Base-by-base conservation (phyloP, 2,888 invertebrate genomes). In the Caenorhabditis auriculariae region DNA sequence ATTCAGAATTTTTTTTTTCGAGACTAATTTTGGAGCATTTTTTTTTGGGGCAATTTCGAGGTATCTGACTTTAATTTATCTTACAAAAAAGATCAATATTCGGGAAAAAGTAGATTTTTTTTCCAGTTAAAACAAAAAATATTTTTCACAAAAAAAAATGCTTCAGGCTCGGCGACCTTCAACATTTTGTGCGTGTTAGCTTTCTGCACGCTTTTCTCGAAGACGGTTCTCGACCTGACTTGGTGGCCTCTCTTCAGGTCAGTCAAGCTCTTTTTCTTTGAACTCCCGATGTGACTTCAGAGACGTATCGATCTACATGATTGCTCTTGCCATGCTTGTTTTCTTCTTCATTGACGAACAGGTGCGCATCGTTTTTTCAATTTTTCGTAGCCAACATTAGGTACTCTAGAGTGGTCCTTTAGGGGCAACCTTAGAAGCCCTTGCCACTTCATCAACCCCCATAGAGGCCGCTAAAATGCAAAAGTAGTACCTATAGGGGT, bases 151-250 rank as follows among this genome's bases (percentile, higher is more conserved):
- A n/a, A n/a, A n/a, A 17, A 7, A 38, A 26, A 21, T n/a, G 35
- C 52, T 61, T 15, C 49, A 74, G 75, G 75, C 21, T 69, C 90
- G 89, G 77, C 76, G 1, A 78, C 76, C 5, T 79, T 79, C 66
- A 79, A 79, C 58, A 79, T 79, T 58, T 69, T 78, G n/a, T 78
- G 75, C 50, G 79, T 79, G 7, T 54, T 79, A 17, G 77, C 79
- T 3, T 77, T 75, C 54, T 79, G 79, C 48, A 70, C 75, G 1
- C 64, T 79, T 9, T 77, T 77, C 62, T 65, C 69, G 6, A 74
- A 60, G 37, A 71, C 75, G 3, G 69, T 77, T 6, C 72, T 80
- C 21, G 66, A 76, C 27, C 60, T 80, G 43, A 80, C 77, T 6
- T 80, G 80, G 80, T 80, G 80, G 80, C 80, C 80, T n/a, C 54